phyloP scores from a whole-genome alignment of 1,140 invertebrate genomes.

The Sminthurinus signatus region DNA sequence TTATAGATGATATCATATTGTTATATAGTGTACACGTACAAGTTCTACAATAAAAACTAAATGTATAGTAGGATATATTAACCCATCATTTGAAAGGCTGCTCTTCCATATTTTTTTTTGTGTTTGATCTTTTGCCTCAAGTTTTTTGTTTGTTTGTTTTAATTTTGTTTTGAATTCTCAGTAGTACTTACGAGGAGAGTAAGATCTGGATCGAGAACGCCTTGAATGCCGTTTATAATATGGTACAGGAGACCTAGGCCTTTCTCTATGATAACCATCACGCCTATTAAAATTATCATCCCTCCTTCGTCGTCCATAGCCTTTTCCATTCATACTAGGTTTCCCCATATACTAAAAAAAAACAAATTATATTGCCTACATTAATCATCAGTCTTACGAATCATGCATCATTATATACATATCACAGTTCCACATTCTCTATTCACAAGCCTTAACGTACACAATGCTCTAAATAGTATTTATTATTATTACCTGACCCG shows the following conservation, averaged over 20 bases:
- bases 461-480: slow-evolving; percentile 62
- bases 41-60: no score
- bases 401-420: background rate
- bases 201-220: slow-evolving; percentile 71
- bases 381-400: background rate
- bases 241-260: slow-evolving; percentile 58
- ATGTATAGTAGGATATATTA: no score
- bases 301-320: slow-evolving; percentile 27
- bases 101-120: no score
- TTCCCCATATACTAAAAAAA: background rate
- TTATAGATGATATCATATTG: no score
- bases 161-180: background rate
- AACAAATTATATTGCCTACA: background rate
- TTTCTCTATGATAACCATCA: slow-evolving; percentile 42
- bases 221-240: slow-evolving; percentile 52
- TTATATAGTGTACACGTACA: no score
- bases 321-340: background rate
- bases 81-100: no score
- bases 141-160: no score
- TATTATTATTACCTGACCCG: slow-evolving; percentile 94
- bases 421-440: background rate
- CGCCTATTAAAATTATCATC: slow-evolving; percentile 21
- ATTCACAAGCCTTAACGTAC: background rate
- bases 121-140: no score
- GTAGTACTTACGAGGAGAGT: slow-evolving; percentile 63